phyloP scores from a whole-genome alignment of 2,888 invertebrate species.

The Blastobasis adustella region DNA sequence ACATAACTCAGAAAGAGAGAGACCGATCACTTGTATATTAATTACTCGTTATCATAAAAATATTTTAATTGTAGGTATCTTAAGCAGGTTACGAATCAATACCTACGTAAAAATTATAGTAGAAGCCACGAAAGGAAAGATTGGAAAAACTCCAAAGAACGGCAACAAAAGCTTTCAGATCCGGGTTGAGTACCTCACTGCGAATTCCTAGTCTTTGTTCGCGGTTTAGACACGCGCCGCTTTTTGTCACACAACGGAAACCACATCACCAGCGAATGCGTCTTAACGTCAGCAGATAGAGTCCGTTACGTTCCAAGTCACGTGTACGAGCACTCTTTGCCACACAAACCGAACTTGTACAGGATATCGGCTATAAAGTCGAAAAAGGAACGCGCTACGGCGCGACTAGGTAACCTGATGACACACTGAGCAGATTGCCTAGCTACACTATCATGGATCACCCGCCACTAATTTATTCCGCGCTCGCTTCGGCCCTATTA shows the following conservation, averaged over 20 bases:
- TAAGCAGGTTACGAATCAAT: too few relatives aligned
- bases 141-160: neutral
- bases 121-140: too few relatives aligned
- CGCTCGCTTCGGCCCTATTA: neutral
- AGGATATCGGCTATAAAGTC: constrained; percentile 52
- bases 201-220: constrained; percentile 18
- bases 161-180: constrained; percentile 34
- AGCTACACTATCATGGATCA: too few relatives aligned
- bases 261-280: constrained; percentile 2
- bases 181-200: constrained; percentile 35
- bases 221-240: constrained; percentile 21
- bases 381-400: constrained; percentile 39
- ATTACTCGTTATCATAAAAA: too few relatives aligned
- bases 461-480: neutral
- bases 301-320: constrained; percentile 20
- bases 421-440: constrained; percentile 27
- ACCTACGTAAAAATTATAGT: too few relatives aligned
- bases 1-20: too few relatives aligned
- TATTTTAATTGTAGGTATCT: too few relatives aligned
- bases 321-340: constrained; percentile 47
- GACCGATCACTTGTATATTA: too few relatives aligned
- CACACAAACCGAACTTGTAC: constrained; percentile 38
- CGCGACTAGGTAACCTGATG: constrained; percentile 44
- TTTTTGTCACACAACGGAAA: constrained; percentile 16
- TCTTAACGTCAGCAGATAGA: constrained; percentile 17